Conservation (phyloP, 1,140 invertebrate genomes). For the Drosophila melanica region DNA sequence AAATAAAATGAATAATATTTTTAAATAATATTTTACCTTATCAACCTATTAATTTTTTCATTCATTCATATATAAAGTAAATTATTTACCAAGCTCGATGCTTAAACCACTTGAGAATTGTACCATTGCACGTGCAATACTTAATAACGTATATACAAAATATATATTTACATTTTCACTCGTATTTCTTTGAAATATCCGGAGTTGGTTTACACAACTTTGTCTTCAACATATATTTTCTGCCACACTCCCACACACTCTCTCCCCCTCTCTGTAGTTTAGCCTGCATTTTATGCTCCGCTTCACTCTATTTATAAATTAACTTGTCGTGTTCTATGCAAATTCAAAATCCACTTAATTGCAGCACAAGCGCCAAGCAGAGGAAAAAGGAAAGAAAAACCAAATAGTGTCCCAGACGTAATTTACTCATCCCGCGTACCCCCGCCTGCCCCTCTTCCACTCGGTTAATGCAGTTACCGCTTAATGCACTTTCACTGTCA, state of each 20-base stretch:
- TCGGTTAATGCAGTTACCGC: conserved; percentile 31
- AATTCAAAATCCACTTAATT: conserved; percentile 57
- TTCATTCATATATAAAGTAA: too few relatives aligned
- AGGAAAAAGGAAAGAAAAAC: conserved; percentile 45
- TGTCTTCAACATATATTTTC: not conserved
- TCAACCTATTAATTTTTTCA: too few relatives aligned
- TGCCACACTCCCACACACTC: not conserved
- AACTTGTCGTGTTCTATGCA: conserved; percentile 62
- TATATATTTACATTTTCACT: not conserved
- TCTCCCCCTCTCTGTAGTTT: not conserved
- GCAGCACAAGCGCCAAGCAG: conserved; percentile 22
- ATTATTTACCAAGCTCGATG: not conserved
- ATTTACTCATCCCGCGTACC: not conserved
- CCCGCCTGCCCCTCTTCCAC: not conserved
- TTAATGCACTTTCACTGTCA: conserved; percentile 76
- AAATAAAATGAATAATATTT: too few relatives aligned
- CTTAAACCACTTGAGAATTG: not conserved
- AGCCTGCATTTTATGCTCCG: conserved; percentile 28
- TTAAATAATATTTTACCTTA: too few relatives aligned
- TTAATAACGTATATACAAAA: not conserved
- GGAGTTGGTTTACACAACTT: not conserved
- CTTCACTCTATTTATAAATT: conserved; percentile 51
- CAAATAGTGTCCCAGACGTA: conserved; percentile 53
- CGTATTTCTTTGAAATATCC: not conserved
- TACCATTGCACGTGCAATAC: not conserved